A percentile compares a stretch with the other conserved stretches of the same genome.
Evolutionary conservation across 2,888 invertebrate genomes (phyloP).

Genomic region (Deroplatys truncata): DNA sequence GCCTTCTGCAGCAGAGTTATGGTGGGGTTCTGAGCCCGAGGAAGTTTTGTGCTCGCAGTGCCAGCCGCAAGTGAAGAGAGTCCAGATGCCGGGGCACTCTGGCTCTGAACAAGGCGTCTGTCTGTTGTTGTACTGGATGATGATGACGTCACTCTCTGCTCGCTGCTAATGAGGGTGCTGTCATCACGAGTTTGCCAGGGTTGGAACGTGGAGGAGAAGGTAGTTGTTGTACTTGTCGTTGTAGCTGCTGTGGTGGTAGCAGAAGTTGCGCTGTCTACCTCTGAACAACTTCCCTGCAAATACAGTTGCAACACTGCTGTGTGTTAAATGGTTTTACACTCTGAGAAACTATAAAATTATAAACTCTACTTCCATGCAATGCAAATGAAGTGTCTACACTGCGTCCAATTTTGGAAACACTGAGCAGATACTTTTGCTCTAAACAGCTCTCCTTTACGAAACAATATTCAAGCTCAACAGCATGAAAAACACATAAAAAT

Average conservation of each 20-base stretch:
- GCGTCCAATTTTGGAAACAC: too few species aligned
- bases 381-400: too few species aligned
- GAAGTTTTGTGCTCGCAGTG: slow-evolving; percentile 47
- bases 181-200: slow-evolving; percentile 30
- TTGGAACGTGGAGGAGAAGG: slow-evolving; percentile 20
- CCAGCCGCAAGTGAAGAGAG: slow-evolving; percentile 44
- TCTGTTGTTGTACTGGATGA: slow-evolving; percentile 41
- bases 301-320: too few species aligned
- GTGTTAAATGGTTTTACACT: too few species aligned
- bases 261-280: not conserved
- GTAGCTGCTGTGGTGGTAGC: not conserved
- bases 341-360: too few species aligned
- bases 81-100: slow-evolving; percentile 53
- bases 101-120: slow-evolving; percentile 35
- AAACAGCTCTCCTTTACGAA: too few species aligned
- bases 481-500: too few species aligned
- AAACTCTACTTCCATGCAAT: too few species aligned
- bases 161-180: not conserved
- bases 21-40: slow-evolving; percentile 80
- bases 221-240: not conserved
- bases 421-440: too few species aligned
- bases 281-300: not conserved
- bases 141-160: slow-evolving; percentile 32
- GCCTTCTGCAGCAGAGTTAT: slow-evolving; percentile 84
- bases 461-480: too few species aligned